Evolutionary conservation across 1,140 invertebrate species (phyloP).

Genomic region (Polypedilum pembai): DNA sequence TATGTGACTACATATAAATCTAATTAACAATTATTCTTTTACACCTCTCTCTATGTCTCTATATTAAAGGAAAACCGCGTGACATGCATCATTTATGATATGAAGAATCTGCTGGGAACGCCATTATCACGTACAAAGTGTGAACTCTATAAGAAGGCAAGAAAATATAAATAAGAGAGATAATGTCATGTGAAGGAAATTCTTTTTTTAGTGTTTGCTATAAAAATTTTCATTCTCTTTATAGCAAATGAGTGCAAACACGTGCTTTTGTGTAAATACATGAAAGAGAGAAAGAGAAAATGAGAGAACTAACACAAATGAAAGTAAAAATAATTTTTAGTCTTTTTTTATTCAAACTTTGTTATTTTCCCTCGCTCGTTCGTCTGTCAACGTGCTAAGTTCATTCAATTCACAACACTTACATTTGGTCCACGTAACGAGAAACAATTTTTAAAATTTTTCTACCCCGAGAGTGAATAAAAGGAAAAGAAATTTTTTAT

Average conservation of each 20-base stretch:
- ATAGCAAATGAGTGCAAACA: not conserved
- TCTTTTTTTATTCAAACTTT: not conserved
- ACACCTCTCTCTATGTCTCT: too few species aligned
- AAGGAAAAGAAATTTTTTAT: not conserved
- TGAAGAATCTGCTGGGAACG: not conserved
- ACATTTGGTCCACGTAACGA: not conserved
- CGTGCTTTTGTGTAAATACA: not conserved
- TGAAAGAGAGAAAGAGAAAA: not conserved
- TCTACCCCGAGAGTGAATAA: not conserved
- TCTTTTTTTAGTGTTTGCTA: not conserved
- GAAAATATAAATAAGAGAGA: too few species aligned
- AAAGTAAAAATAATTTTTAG: not conserved
- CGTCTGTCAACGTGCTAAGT: conserved; percentile 2
- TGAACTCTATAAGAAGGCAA: not conserved
- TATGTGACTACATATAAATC: not conserved
- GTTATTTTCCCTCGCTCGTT: not conserved
- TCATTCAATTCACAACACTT: not conserved
- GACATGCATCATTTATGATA: conserved; percentile 4
- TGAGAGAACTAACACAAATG: not conserved
- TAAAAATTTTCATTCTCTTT: not conserved
- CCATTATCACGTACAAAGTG: conserved; percentile 8
- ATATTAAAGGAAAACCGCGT: conserved; percentile 9
- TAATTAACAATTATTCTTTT: conserved; percentile 2
- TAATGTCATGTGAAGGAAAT: too few species aligned
- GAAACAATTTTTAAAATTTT: not conserved